phyloP scores from a whole-genome alignment of 2,113 vertebrate genomes.

The Panthera tigris region DNA sequence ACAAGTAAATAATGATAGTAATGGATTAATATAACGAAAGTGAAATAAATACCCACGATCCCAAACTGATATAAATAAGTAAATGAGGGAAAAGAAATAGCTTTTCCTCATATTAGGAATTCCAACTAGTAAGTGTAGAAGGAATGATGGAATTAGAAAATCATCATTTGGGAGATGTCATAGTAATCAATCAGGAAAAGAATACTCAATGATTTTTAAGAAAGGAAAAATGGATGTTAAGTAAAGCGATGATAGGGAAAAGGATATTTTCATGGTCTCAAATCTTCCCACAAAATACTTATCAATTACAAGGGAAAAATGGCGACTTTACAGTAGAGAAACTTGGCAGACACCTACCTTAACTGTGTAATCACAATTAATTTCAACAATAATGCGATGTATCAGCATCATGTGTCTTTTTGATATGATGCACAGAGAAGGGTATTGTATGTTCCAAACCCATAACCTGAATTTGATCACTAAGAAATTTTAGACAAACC shows the following conservation, averaged over 20 bases:
- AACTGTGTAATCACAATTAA: background rate
- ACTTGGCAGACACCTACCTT: background rate
- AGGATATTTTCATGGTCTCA: background rate
- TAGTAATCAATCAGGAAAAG: background rate
- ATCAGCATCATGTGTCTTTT: background rate
- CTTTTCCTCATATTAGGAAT: background rate
- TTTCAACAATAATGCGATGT: background rate
- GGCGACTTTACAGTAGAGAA: background rate
- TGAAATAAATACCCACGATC: background rate
- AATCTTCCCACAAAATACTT: background rate
- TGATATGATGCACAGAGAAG: background rate
- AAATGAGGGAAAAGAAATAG: background rate
- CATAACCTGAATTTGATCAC: background rate
- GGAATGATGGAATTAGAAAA: background rate
- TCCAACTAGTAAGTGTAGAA: background rate
- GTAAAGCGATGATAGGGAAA: background rate
- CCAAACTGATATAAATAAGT: conserved; percentile 1
- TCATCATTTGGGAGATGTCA: background rate
- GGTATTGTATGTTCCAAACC: background rate
- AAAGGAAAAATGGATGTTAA: conserved; percentile 31
- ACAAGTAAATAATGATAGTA: background rate
- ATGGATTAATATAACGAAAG: background rate
- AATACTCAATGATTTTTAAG: background rate
- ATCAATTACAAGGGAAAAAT: background rate
- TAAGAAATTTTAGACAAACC: background rate